phyloP scores from a whole-genome alignment of 2,797 vertebrate species.

The Yasuhikotakia modesta region DNA sequence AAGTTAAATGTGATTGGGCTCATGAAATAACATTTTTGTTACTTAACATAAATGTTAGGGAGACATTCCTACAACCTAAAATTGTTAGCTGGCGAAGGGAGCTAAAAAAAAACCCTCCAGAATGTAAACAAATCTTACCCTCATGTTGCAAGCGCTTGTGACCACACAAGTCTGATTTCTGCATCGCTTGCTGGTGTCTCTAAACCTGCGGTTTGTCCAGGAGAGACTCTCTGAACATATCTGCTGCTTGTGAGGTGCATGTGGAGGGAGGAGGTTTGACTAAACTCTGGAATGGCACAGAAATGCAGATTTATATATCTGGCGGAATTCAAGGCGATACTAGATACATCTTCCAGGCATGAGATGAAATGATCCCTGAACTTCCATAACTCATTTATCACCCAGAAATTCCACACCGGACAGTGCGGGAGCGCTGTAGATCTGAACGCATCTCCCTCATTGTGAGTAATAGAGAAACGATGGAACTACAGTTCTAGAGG shows the following conservation, averaged over 20 bases:
- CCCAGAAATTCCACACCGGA: conserved; percentile 37
- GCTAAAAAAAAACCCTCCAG: conserved; percentile 21
- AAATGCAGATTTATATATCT: conserved; percentile 46
- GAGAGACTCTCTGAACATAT: neutral
- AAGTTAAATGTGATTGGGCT: conserved; percentile 8
- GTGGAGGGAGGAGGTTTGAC: neutral
- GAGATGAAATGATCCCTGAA: conserved; percentile 58
- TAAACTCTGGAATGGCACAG: conserved; percentile 30
- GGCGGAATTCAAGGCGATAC: conserved; percentile 24
- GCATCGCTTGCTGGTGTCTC: neutral
- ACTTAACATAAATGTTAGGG: too few species aligned
- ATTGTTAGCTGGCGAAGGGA: too few species aligned
- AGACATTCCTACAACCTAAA: too few species aligned
- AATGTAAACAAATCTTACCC: conserved; percentile 56
- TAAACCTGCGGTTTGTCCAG: neutral
- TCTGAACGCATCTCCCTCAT: conserved; percentile 32
- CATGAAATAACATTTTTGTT: too few species aligned
- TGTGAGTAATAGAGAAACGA: conserved; percentile 26
- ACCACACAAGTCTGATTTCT: conserved; percentile 8
- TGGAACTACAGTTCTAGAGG: conserved; percentile 36
- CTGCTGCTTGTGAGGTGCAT: neutral
- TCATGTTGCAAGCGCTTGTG: conserved; percentile 12
- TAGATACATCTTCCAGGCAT: conserved; percentile 44
- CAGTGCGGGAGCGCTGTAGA: conserved; percentile 32
- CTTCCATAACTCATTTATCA: conserved; percentile 59